A percentile compares a stretch with the other conserved stretches of the same genome.
These are phyloP conservation scores for Paracanthobrama guichenoti DNA, from an alignment of 2,113 vertebrate genomes.

Conservation along the genomic window DNA sequence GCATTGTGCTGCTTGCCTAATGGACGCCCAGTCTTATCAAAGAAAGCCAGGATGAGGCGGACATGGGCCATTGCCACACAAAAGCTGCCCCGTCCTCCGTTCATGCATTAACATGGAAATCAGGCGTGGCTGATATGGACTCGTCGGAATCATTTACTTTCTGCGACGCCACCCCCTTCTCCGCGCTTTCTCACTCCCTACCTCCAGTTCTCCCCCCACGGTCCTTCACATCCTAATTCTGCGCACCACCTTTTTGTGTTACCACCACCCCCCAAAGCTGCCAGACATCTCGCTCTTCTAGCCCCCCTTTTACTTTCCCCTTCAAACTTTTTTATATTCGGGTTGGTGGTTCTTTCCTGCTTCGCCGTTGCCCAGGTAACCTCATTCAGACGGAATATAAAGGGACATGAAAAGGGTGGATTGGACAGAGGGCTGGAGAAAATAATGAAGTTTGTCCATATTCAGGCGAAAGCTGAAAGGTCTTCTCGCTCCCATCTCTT, in stretches of 20 bases:
- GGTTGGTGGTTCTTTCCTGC: constrained; percentile 76
- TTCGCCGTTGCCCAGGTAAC: constrained; percentile 79
- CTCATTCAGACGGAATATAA: constrained; percentile 81
- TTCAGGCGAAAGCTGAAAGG: constrained; percentile 79
- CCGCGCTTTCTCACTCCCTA: background rate
- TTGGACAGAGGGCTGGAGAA: constrained; percentile 75
- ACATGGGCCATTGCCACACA: constrained; percentile 33
- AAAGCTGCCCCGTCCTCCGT: constrained; percentile 45
- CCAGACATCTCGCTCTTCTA: constrained; percentile 55
- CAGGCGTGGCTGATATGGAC: constrained; percentile 73
- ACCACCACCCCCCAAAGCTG: constrained; percentile 56
- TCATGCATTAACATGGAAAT: constrained; percentile 78
- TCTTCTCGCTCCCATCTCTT: constrained; percentile 68
- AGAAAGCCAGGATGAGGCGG: constrained; percentile 69
- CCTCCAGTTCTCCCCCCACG: background rate
- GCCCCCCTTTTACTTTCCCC: constrained; percentile 53
- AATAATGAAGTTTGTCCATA: constrained; percentile 86
- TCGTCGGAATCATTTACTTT: constrained; percentile 78
- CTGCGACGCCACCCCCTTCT: background rate
- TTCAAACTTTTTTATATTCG: constrained; percentile 58
- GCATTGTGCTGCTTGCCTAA: constrained; percentile 64
- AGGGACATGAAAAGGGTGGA: constrained; percentile 78
- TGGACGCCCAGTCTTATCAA: constrained; percentile 73
- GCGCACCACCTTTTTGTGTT: constrained; percentile 48
- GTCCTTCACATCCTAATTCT: constrained; percentile 48